Evolutionary conservation across 2,888 invertebrate genomes (phyloP).

Genomic region (Saturnia japonica): DNA sequence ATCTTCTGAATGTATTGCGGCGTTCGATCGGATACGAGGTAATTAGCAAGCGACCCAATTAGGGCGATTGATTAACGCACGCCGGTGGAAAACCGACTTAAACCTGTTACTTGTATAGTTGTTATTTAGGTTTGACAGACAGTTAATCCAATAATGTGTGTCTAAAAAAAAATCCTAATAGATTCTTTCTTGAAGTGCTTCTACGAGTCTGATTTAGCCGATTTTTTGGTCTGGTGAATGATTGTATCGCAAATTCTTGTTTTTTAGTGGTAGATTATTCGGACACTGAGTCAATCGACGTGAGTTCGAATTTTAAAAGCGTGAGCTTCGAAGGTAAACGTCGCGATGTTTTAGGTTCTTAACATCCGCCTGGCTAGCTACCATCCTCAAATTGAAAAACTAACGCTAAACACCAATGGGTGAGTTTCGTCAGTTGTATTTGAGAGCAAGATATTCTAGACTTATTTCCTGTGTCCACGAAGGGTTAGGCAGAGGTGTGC

Average conservation of each 20-base stretch:
- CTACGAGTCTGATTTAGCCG: background rate
- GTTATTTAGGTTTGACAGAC: background rate
- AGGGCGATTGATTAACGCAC: background rate
- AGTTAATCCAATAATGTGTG: conserved; percentile 3
- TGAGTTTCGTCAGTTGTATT: too few species aligned
- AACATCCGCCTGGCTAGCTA: background rate
- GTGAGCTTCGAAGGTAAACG: too few species aligned
- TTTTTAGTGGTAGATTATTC: background rate
- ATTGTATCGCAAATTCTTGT: background rate
- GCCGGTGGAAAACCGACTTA: conserved; percentile 7
- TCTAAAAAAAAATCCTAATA: background rate
- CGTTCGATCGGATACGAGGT: conserved; percentile 6
- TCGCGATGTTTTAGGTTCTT: background rate
- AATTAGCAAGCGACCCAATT: conserved; percentile 14
- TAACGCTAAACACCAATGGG: too few species aligned
- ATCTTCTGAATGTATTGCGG: conserved; percentile 6
- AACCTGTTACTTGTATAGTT: conserved; percentile 4
- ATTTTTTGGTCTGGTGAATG: background rate
- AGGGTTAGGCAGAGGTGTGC: too few species aligned
- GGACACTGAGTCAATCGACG: too few species aligned
- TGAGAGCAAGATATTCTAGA: too few species aligned
- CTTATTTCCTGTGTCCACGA: too few species aligned
- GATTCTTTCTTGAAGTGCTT: background rate
- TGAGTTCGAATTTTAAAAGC: too few species aligned
- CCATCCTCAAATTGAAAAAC: too few species aligned